Base-by-base conservation (phyloP, 2,113 vertebrate species). In the Crotophaga sulcirostris region DNA sequence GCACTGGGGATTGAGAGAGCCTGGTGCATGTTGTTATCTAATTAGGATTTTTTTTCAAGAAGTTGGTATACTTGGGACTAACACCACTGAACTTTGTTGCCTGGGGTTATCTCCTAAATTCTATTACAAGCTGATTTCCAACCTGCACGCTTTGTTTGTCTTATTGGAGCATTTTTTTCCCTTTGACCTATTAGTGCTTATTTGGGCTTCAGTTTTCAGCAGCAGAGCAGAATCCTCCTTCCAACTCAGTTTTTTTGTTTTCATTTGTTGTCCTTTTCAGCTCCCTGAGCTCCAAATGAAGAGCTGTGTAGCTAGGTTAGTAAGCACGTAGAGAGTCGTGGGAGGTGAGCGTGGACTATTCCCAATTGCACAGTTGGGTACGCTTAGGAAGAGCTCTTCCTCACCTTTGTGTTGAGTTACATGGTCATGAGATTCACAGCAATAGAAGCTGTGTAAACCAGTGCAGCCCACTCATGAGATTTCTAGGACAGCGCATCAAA, bases 41-140 rank as follows among this genome's bases (percentile, higher is more conserved):
- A 92, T 97, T 88, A 89, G 93, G 62, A 40, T 96, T 74, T 87
- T 94, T 89, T 59, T 69, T n/a, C n/a, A 84, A 79, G 74, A 59
- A 93, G 80, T 77, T 29, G 3, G 8, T 89, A 8, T 94, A n/a
- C 83, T 81, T 67, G 40, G 47, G 70, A 79, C 42, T 45, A 47
- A 78, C 33, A 44, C 19, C 0, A 0, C 34, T 93, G 73, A 74
- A 58, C 59, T 76, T 76, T 23, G 5, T 70, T 79, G 64, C 93
- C 51, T 87, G 60, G 55, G 80, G 66, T 88, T 88, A 79, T 93
- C 90, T 87, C 75, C 63, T 82, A 63, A 86, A 42, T 83, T 94
- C 80, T 89, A 7, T 87, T 67, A 16, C 2, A 2, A 55, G 59
- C 67, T 54, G 11, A 56, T 88, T 87, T 93, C 72, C 55, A 76